Conservation (phyloP, 2,888 invertebrate species). For the Drosophila putrida region DNA sequence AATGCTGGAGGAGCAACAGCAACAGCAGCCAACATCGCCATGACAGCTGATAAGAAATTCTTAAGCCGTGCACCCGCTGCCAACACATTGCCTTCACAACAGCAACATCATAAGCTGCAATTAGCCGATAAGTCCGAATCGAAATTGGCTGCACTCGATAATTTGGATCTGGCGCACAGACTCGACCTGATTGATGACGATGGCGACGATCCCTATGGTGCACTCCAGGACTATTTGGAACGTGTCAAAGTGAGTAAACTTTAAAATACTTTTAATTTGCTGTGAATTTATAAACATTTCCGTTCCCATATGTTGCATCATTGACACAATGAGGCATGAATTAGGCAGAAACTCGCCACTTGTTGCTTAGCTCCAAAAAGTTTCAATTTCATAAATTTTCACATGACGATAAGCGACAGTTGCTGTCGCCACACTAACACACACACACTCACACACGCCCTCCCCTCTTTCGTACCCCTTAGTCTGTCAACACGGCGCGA, state of each 20-base stretch:
- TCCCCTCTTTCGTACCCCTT: constrained; percentile 1
- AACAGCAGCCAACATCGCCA: constrained; percentile 42
- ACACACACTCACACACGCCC: constrained; percentile 17
- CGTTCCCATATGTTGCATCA: constrained; percentile 34
- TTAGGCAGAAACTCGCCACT: constrained; percentile 26
- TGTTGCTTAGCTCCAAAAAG: constrained; percentile 43
- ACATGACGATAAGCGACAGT: constrained; percentile 60
- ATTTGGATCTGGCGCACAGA: constrained; percentile 81
- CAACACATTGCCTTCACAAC: constrained; percentile 44
- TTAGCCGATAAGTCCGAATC: constrained; percentile 76
- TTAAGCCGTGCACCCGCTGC: constrained; percentile 62
- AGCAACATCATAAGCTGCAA: constrained; percentile 70
- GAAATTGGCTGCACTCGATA: constrained; percentile 80
- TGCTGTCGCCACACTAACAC: constrained; percentile 40
- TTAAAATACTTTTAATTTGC: constrained; percentile 4
- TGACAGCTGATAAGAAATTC: constrained; percentile 83
- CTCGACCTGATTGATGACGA: constrained; percentile 81
- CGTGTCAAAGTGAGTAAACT: constrained; percentile 83
- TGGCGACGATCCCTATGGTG: constrained; percentile 84
- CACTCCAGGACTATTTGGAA: constrained; percentile 84
- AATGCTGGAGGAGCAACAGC: constrained; percentile 51
- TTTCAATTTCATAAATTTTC: constrained; percentile 62
- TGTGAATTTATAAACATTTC: not conserved
- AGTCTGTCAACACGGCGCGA: constrained; percentile 67
- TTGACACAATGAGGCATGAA: constrained; percentile 8